phyloP scores from a whole-genome alignment of 2,113 vertebrate genomes.

The Sterrhoptilus dennistouni region DNA sequence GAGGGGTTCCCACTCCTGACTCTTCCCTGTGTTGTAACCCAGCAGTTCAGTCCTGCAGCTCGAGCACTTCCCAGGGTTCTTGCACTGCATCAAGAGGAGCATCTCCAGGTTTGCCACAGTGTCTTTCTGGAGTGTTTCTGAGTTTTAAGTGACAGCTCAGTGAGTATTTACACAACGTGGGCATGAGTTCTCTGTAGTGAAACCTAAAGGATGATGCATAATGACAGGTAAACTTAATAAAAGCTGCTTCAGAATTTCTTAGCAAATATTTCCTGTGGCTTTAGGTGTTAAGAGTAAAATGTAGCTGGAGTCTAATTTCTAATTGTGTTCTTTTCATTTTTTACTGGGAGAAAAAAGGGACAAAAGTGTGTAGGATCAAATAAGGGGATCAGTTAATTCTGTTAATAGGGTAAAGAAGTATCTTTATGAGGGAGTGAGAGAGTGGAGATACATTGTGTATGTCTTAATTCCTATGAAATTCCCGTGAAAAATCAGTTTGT shows the following conservation, averaged over 20 bases:
- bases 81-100: background rate
- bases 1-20: constrained; percentile 15
- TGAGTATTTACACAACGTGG: constrained; percentile 56
- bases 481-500: background rate
- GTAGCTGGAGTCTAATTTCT: background rate
- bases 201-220: constrained; percentile 1
- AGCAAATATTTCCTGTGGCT: background rate
- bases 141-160: constrained; percentile 65
- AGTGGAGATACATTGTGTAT: background rate
- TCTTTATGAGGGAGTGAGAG: background rate
- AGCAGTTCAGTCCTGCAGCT: constrained; percentile 23
- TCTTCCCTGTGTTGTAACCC: background rate
- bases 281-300: background rate
- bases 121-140: constrained; percentile 42
- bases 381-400: background rate
- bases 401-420: background rate
- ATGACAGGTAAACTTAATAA: background rate
- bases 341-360: background rate
- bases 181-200: constrained; percentile 49
- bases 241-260: background rate
- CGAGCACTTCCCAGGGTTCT: background rate
- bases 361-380: background rate
- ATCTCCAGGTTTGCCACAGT: constrained; percentile 17
- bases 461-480: constrained; percentile 1
- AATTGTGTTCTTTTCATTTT: background rate